phyloP scores from a whole-genome alignment of 2,113 vertebrate species.

The Crotalus helleri region DNA sequence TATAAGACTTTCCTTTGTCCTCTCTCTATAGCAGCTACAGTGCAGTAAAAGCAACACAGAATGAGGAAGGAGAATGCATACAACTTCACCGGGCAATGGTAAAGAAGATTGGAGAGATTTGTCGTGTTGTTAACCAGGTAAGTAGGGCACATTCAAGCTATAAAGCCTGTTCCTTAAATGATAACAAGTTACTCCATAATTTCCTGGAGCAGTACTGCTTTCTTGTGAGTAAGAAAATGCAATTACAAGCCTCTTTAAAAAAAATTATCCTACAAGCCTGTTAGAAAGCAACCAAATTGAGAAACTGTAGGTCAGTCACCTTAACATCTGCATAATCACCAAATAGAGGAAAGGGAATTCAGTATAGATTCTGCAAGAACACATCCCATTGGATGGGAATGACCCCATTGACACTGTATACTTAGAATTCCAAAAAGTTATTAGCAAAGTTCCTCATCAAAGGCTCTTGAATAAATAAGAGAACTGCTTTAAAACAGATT shows the following conservation, averaged over 20 bases:
- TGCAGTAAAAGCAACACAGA: slow-evolving; percentile 59
- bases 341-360: background rate
- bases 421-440: background rate
- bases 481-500: too few species aligned
- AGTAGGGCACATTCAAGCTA: slow-evolving; percentile 9
- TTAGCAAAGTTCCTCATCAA: too few species aligned
- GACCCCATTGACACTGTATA: background rate
- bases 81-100: slow-evolving; percentile 85
- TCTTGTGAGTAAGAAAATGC: background rate
- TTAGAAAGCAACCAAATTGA: background rate
- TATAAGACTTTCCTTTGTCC: background rate
- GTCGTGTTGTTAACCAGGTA: slow-evolving; percentile 95
- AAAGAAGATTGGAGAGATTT: slow-evolving; percentile 90
- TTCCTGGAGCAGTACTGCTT: background rate
- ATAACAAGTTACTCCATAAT: background rate
- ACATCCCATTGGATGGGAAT: background rate
- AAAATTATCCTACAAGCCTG: background rate
- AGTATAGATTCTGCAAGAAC: background rate
- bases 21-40: slow-evolving; percentile 48
- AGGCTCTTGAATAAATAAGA: too few species aligned
- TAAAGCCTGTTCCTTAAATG: background rate
- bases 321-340: background rate
- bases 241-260: background rate
- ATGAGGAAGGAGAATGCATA: slow-evolving; percentile 76
- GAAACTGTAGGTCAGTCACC: background rate